These are phyloP conservation scores for Brotula barbata DNA, from an alignment of 2,797 vertebrate species.

Conservation along the genomic window DNA sequence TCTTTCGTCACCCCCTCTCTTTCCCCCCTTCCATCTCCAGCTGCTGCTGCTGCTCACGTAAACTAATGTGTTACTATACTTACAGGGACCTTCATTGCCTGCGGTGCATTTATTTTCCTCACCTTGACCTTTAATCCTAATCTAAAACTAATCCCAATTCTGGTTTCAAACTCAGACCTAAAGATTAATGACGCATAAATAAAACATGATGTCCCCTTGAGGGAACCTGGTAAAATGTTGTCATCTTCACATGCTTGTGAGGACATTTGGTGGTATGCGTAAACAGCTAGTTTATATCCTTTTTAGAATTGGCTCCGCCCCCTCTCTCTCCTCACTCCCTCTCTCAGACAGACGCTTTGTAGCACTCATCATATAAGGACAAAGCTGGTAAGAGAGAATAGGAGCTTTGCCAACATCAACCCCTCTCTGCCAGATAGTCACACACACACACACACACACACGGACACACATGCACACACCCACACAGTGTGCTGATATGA, in stretches of 20 bases:
- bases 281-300: neutral
- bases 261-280: neutral
- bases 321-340: neutral
- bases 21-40: neutral
- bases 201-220: no score
- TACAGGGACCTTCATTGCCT: no score
- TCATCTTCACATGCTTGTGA: neutral
- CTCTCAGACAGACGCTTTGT: constrained; percentile 27
- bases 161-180: no score
- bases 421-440: constrained; percentile 47
- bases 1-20: neutral
- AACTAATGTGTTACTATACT: no score
- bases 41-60: neutral
- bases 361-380: constrained; percentile 63
- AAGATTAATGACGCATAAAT: no score
- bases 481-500: constrained; percentile 3
- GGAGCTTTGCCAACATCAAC: constrained; percentile 57
- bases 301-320: neutral
- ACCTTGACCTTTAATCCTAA: no score
- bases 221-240: no score
- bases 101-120: no score
- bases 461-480: constrained; percentile 8
- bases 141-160: no score
- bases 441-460: constrained; percentile 28
- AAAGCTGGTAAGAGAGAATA: constrained; percentile 43